Conservation (phyloP, 2,797 vertebrate genomes). For the Tenualosa thibaudeaui region DNA sequence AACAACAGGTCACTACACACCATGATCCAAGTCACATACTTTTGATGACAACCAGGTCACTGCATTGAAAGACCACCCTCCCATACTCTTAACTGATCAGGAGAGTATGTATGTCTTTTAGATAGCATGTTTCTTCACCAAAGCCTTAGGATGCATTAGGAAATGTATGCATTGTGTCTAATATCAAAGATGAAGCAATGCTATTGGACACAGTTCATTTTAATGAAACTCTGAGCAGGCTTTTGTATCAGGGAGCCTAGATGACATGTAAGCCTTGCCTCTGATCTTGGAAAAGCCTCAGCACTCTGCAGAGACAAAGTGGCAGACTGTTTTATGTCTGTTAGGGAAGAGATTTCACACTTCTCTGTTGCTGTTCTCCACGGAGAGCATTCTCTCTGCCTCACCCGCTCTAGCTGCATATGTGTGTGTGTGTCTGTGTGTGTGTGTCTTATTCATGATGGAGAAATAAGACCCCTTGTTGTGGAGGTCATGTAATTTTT, state of each 20-base stretch:
- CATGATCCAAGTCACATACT: too few species aligned
- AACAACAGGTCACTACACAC: neutral
- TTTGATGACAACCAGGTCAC: too few species aligned
- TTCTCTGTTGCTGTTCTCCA: neutral
- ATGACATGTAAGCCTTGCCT: neutral
- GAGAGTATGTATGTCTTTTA: neutral
- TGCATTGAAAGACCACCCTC: too few species aligned
- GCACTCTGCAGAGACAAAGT: neutral
- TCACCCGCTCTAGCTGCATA: neutral
- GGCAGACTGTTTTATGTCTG: neutral
- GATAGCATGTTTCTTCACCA: neutral
- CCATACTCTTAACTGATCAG: neutral
- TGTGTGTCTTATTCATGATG: neutral
- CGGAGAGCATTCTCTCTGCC: neutral
- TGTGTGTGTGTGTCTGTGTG: neutral
- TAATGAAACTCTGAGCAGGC: neutral
- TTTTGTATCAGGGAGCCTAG: neutral
- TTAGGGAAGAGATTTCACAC: neutral
- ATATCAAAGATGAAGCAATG: neutral
- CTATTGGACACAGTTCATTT: neutral
- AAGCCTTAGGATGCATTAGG: neutral
- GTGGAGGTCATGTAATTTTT: neutral
- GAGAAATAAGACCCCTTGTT: neutral
- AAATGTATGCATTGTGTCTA: neutral
- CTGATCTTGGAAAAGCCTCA: neutral